Percentiles rank a stretch among this genome's conserved stretches.
Conservation (phyloP, 1,140 invertebrate genomes). For the Zaprionus taronus region DNA sequence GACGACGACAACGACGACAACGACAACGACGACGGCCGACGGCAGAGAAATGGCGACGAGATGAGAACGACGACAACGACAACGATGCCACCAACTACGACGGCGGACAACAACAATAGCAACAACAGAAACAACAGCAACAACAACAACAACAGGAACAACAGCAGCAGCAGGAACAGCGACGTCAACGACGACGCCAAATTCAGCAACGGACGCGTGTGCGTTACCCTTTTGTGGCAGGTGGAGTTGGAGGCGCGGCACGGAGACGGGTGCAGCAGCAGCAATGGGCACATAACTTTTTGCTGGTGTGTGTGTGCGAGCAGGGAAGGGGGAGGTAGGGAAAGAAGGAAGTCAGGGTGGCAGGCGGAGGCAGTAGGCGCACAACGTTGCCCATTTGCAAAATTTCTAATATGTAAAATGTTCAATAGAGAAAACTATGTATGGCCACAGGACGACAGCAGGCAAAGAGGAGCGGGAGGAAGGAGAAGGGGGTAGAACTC, state of each 20-base stretch:
- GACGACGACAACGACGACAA: constrained; percentile 12
- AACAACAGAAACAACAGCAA: constrained; percentile 31
- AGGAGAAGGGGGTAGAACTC: neutral
- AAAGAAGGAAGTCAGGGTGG: constrained; percentile 9
- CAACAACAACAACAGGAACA: constrained; percentile 27
- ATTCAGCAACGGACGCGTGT: constrained; percentile 75
- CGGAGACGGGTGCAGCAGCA: neutral
- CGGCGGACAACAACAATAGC: constrained; percentile 39
- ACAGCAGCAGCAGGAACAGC: constrained; percentile 7
- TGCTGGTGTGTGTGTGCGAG: constrained; percentile 37
- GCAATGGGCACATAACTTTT: constrained; percentile 73
- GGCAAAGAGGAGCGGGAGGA: constrained; percentile 2
- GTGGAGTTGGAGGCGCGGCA: neutral
- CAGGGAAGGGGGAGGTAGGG: neutral
- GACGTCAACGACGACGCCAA: constrained; percentile 41
- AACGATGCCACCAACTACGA: constrained; percentile 21
- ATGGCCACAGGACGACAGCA: constrained; percentile 38
- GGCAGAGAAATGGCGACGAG: constrained; percentile 48
- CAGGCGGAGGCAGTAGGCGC: constrained; percentile 34
- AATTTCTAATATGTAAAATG: constrained; percentile 83
- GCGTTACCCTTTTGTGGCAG: constrained; percentile 40
- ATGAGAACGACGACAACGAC: constrained; percentile 29
- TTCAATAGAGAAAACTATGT: constrained; percentile 83
- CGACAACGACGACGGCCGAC: constrained; percentile 26
- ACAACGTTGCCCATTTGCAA: constrained; percentile 74